These are phyloP conservation scores for Notothenia rossii DNA, from an alignment of 2,113 vertebrate genomes.

Conservation along the genomic window DNA sequence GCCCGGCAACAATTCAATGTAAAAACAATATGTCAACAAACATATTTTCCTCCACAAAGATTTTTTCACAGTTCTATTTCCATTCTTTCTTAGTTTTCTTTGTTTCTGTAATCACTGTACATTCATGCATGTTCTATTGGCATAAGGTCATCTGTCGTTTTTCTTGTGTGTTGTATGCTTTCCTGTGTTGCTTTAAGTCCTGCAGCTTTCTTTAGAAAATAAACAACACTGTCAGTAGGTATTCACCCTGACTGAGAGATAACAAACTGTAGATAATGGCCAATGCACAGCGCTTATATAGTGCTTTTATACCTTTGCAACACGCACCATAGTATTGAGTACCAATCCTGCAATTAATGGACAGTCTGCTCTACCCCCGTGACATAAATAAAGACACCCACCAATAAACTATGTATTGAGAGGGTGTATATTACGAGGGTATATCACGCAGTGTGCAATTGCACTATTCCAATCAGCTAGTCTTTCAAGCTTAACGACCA, in stretches of 20 bases:
- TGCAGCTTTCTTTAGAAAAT: neutral
- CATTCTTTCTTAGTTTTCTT: neutral
- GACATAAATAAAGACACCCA: neutral
- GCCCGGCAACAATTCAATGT: neutral
- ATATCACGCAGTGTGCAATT: neutral
- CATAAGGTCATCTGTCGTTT: neutral
- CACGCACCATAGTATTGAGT: neutral
- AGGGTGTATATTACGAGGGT: too few relatives aligned
- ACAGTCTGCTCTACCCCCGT: neutral
- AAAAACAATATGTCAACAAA: conserved; percentile 25
- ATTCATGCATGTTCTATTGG: neutral
- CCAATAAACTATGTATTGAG: neutral
- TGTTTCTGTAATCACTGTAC: neutral
- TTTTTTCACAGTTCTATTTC: neutral
- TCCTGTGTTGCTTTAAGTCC: neutral
- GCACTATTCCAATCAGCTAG: neutral
- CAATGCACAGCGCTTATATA: neutral
- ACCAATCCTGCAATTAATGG: neutral
- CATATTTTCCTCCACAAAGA: conserved; percentile 5
- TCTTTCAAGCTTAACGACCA: neutral
- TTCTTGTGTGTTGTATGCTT: neutral
- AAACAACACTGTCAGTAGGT: neutral
- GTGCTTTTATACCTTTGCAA: neutral
- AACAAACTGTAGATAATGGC: neutral
- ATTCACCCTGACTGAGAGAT: neutral